Percentiles rank a stretch among this genome's conserved stretches.
Evolutionary conservation across 2,888 invertebrate species (phyloP).

Genomic region (Euspilapteryx auroguttella): DNA sequence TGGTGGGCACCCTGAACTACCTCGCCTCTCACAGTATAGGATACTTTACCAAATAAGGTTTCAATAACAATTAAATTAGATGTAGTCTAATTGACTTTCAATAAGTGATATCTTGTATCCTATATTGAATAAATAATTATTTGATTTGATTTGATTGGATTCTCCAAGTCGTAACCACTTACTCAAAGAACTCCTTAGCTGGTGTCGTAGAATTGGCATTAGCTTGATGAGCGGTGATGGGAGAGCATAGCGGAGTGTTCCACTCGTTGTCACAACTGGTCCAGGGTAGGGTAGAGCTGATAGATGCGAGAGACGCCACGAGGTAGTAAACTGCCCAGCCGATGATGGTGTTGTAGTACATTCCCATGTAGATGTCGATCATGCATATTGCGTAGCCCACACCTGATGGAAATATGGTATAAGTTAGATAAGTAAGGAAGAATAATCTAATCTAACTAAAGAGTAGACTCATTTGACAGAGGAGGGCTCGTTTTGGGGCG

Average conservation of each 20-base stretch:
- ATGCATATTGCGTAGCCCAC: conserved; percentile 96
- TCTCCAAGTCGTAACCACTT: conserved; percentile 47
- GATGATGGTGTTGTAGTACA: conserved; percentile 97
- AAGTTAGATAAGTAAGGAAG: too few species aligned
- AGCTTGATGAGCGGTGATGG: conserved; percentile 58
- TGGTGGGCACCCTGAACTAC: too few species aligned
- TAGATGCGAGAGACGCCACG: conserved; percentile 80
- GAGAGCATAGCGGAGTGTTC: conserved; percentile 80
- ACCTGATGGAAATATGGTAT: conserved; percentile 71
- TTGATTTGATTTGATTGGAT: too few species aligned
- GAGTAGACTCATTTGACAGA: too few species aligned
- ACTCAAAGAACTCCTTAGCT: conserved; percentile 89
- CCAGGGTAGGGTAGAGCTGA: conserved; percentile 83
- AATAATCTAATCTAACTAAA: too few species aligned
- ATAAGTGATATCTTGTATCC: too few species aligned
- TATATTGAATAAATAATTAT: too few species aligned
- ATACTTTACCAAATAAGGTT: too few species aligned
- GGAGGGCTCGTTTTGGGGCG: too few species aligned
- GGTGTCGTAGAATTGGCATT: conserved; percentile 71
- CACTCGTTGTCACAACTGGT: conserved; percentile 83
- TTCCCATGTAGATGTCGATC: conserved; percentile 93
- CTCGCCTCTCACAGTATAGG: too few species aligned
- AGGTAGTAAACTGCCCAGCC: conserved; percentile 94
- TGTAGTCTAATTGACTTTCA: too few species aligned
- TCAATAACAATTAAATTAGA: too few species aligned